phyloP scores from a whole-genome alignment of 2,797 vertebrate species.

The Darevskia mixta region DNA sequence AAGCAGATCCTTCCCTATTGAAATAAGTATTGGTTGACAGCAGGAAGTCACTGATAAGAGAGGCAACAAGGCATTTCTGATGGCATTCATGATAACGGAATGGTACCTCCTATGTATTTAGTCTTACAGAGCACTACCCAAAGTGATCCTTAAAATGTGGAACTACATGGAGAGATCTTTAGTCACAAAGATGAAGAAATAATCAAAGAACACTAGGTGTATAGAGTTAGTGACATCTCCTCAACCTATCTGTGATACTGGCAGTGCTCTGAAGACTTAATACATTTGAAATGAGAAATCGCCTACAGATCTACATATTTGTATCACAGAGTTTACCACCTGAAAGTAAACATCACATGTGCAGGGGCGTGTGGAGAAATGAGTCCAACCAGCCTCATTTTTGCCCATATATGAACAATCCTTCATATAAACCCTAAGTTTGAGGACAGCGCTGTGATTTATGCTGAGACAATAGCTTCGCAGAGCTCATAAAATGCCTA shows the following conservation, averaged over 20 bases:
- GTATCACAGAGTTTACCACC: constrained; percentile 47
- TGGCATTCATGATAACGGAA: constrained; percentile 82
- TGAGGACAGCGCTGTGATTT: constrained; percentile 22
- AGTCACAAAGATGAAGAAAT: constrained; percentile 67
- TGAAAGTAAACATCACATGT: constrained; percentile 55
- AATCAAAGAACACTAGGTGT: constrained; percentile 69
- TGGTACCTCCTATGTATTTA: constrained; percentile 77
- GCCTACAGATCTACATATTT: constrained; percentile 56
- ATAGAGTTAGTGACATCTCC: constrained; percentile 66
- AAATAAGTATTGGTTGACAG: constrained; percentile 85
- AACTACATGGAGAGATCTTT: constrained; percentile 68
- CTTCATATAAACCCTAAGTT: constrained; percentile 17
- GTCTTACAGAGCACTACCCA: constrained; percentile 70
- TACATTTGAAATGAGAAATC: constrained; percentile 52
- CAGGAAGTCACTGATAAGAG: constrained; percentile 83
- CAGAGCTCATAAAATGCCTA: constrained; percentile 32
- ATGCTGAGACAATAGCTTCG: constrained; percentile 31
- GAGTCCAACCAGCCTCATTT: constrained; percentile 39
- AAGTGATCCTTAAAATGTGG: constrained; percentile 69
- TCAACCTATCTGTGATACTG: constrained; percentile 58
- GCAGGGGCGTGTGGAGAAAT: constrained; percentile 25
- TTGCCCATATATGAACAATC: constrained; percentile 30
- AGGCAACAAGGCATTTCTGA: constrained; percentile 86
- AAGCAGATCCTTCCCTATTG: constrained; percentile 87
- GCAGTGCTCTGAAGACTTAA: constrained; percentile 56